Conservation (phyloP, 2,797 vertebrate species). For the Myotis pilosus region DNA sequence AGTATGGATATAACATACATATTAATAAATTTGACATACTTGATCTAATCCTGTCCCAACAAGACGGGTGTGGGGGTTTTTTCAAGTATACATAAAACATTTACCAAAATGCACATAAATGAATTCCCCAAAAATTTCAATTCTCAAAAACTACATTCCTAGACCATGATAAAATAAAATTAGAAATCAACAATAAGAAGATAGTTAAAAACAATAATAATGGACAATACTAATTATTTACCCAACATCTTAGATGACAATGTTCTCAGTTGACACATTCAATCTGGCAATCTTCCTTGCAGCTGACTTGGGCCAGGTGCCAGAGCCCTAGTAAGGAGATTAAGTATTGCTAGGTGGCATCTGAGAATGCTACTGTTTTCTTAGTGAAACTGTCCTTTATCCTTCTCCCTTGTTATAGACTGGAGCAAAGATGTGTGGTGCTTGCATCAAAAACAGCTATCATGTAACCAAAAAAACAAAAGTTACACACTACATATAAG, state of each 20-base stretch:
- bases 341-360: neutral
- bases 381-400: conserved; percentile 20
- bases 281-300: neutral
- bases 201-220: conserved; percentile 2
- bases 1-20: neutral
- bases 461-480: neutral
- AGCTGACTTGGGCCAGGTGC: neutral
- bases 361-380: neutral
- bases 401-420: neutral
- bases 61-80: neutral
- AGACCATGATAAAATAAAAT: conserved; percentile 1
- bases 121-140: neutral
- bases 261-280: neutral
- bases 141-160: neutral
- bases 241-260: neutral
- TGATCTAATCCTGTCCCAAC: neutral
- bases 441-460: neutral
- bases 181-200: neutral
- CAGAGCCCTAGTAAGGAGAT: neutral
- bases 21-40: neutral
- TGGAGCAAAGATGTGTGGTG: neutral
- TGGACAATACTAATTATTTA: neutral
- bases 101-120: neutral
- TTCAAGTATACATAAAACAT: neutral
- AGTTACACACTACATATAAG: neutral